A percentile compares a stretch with the other conserved stretches of the same genome.
phyloP scores from a whole-genome alignment of 2,797 vertebrate genomes.

The Myotis daubentonii region DNA sequence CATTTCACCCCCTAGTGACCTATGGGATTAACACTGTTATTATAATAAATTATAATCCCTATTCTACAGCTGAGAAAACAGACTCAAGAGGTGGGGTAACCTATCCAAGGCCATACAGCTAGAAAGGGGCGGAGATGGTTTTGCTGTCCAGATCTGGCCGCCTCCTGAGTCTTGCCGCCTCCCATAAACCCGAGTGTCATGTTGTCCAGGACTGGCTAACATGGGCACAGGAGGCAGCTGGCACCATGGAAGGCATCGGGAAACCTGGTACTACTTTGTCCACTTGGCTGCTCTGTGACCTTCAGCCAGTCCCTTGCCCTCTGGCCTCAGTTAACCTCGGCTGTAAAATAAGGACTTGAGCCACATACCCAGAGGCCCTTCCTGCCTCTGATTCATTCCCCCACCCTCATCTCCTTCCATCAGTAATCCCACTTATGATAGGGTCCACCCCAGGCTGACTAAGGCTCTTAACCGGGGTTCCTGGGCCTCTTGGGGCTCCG shows the following conservation, averaged over 20 bases:
- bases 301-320: neutral
- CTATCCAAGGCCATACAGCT: neutral
- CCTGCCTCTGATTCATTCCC: neutral
- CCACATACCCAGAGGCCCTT: neutral
- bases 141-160: neutral
- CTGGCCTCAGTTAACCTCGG: neutral
- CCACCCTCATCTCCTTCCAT: neutral
- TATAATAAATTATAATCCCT: neutral
- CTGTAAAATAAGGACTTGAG: neutral
- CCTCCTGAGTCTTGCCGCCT: neutral
- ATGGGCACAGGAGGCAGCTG: neutral
- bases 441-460: neutral
- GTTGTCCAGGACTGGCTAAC: neutral
- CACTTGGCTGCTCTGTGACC: neutral
- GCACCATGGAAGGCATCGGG: too few relatives aligned
- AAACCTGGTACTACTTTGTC: neutral
- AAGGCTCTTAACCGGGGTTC: neutral
- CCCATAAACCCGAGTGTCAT: accelerated
- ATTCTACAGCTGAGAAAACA: neutral
- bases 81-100: neutral
- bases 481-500: neutral
- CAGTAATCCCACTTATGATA: accelerated
- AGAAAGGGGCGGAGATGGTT: neutral
- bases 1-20: neutral
- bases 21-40: neutral